phyloP scores from a whole-genome alignment of 92 coral and sea anemone species.

The Zoanthus sansibaricus region DNA sequence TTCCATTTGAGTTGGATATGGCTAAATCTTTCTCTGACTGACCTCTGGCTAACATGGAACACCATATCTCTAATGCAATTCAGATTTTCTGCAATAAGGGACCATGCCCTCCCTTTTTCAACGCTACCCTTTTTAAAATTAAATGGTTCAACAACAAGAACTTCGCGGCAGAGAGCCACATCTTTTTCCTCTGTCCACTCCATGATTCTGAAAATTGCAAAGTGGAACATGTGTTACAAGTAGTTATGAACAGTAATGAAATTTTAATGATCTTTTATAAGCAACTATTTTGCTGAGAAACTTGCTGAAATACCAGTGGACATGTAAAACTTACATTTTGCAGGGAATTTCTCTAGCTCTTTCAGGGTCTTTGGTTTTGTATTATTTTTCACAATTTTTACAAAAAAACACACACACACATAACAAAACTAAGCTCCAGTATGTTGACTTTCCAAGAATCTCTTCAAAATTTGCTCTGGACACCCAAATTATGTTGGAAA shows the following conservation, averaged over 20 bases:
- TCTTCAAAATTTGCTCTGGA: constrained; percentile 33
- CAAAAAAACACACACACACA: constrained; percentile 25
- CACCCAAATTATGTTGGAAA: constrained; percentile 22
- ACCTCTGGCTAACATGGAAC: constrained; percentile 55
- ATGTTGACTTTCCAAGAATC: constrained; percentile 29
- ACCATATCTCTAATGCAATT: constrained; percentile 45
- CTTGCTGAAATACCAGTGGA: constrained; percentile 23
- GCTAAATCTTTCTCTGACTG: constrained; percentile 65
- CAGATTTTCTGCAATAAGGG: constrained; percentile 47
- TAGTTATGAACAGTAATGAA: constrained; percentile 20
- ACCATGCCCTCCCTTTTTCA: constrained; percentile 59
- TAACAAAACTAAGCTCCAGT: constrained; percentile 30
- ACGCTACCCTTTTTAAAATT: constrained; percentile 55
- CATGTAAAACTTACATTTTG: constrained; percentile 18
- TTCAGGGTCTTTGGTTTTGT: constrained; percentile 34
- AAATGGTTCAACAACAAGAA: constrained; percentile 60
- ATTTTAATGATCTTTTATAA: constrained; percentile 28
- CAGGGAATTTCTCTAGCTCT: constrained; percentile 23
- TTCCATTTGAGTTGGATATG: constrained; percentile 46
- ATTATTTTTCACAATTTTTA: constrained; percentile 21
- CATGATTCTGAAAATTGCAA: constrained; percentile 32
- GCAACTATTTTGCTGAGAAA: constrained; percentile 37
- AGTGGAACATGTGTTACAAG: constrained; percentile 23
- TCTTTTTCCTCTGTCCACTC: constrained; percentile 66
- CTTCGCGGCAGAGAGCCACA: constrained; percentile 50